Base-by-base conservation (phyloP, 2,113 vertebrate species). In the Ptychochromis oligacanthus region DNA sequence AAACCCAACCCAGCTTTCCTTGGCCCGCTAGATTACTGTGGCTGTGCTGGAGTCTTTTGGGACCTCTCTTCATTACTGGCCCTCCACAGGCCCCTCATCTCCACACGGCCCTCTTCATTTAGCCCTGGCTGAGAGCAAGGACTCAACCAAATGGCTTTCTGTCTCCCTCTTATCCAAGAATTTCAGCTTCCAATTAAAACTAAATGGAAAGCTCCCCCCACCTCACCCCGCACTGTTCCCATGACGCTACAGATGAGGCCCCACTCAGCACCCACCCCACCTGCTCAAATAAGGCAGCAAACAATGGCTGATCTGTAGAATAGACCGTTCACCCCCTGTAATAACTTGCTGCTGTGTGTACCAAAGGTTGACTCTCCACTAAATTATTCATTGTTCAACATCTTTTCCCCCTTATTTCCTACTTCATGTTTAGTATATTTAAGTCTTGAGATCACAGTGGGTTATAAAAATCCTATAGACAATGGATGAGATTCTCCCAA, bases 161-260 rank as follows among this genome's bases (percentile, higher is more conserved):
- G 81, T 79, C 77, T 67, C 18, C 83, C 80, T 67, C 75, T 89
- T 88, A 89, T 91, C 90, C 80, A 79, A 85, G 80, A 91, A 92
- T 91, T 89, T 85, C 90, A 86, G 88, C 87, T 79, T 93, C 91
- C 90, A 93, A 95, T 94, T 92, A 93, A 91, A 94, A 91, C 38
- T 49, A 88, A 94, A 92, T 93, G 67, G 88, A 94, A 91, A 72
- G 31, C 17, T 1, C 84, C 49, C 81, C 81, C 79, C 67, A 20
- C 76, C 54, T 79, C 28, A 13, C 61, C 77, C 77, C 6, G 31
- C 65, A 13, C 12, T 28, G 20, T 72, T 90, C 87, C 90, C 86
- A 87, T 46, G 79, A 24, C 12, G 18, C 85, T 65, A 20, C 77
- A 79, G 65, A 89, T 81, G 85, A 88, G 88, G 58, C 80, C 75